Evolutionary conservation across 2,888 invertebrate species (phyloP), one percentile per base, ranked within the genome.

Genomic region (Erebia palarica): DNA sequence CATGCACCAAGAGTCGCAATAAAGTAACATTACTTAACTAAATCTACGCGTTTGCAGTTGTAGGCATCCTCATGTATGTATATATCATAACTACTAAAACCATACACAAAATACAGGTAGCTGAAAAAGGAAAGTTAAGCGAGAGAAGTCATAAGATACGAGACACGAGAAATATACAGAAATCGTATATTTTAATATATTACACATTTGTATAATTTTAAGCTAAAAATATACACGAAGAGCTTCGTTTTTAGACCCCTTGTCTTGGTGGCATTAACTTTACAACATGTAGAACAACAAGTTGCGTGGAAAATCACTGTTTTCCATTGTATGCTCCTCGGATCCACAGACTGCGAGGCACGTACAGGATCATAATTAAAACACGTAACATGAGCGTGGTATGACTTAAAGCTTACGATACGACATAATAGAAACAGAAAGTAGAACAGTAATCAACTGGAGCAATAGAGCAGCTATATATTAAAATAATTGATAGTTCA

Each of bases 361-460:
- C 72, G 74, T 73, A 69, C 70, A 67, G 70, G 70, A 65, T 74
- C 74, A 74, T 75, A 74, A 75, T 75, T 75, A 75, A 75, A 75
- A 72, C 69, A 68, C 67, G 69, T 60, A 68, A 69, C 68, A 63
- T 67, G 64, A 64, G 55, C 60, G 65, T 36, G 53, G 60, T 59
- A 36, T 42, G 44, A 14, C 51, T 72, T 74, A 70, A 47, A 71
- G 13, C 16, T 14, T 27, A 61, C 68, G 59, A 63, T 14, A 57
- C 67, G 71, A 67, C n/a, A 67, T 44, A 11, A 27, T 27, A 27
- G 27, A 27, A 27, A n/a, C n/a, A n/a, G 27, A 27, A 27, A 27
- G 27, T 27, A 27, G 27, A 27, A 47, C 47, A 47, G 51, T n/a
- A 8, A n/a, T n/a, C 51, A 13, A 44, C n/a, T 5, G 0, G 7